phyloP scores from a whole-genome alignment of 2,797 vertebrate genomes.

The Acestrorhynchus altus region DNA sequence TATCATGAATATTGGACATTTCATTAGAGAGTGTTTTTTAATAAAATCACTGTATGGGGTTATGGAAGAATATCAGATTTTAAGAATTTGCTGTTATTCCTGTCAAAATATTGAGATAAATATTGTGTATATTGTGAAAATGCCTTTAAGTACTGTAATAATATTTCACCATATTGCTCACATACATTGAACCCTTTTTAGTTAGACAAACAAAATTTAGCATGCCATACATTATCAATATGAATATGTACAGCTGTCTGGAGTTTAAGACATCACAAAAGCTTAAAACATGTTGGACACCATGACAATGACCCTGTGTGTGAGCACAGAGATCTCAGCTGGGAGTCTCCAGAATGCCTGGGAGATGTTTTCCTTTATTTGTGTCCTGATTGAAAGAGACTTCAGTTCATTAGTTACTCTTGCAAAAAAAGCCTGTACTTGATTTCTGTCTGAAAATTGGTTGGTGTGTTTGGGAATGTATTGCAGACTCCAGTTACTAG shows the following conservation, averaged over 20 bases:
- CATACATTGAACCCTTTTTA: too few relatives aligned
- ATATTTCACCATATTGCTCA: too few relatives aligned
- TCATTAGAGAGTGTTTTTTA: too few relatives aligned
- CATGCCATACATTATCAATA: too few relatives aligned
- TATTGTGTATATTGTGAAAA: too few relatives aligned
- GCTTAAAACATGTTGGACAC: constrained; percentile 63
- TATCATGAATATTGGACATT: too few relatives aligned
- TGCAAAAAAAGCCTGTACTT: not conserved
- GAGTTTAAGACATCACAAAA: constrained; percentile 62
- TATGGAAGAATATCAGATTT: too few relatives aligned
- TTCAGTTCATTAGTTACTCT: constrained; percentile 57
- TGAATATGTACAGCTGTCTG: constrained; percentile 2
- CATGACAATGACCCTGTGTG: constrained; percentile 65
- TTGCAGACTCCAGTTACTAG: not conserved
- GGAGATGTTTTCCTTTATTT: constrained; percentile 62
- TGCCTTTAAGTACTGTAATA: too few relatives aligned
- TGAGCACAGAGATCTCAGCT: constrained; percentile 50
- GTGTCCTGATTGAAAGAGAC: constrained; percentile 63
- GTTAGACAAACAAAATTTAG: too few relatives aligned
- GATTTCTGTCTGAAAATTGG: not conserved
- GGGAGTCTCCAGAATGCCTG: constrained; percentile 64
- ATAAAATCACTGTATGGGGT: too few relatives aligned
- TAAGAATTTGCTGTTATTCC: too few relatives aligned
- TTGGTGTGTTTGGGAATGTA: not conserved
- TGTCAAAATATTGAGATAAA: too few relatives aligned